A percentile compares a stretch with the other conserved stretches of the same genome.
Conservation (phyloP, 2,797 vertebrate genomes). For the Numenius phaeopus region DNA sequence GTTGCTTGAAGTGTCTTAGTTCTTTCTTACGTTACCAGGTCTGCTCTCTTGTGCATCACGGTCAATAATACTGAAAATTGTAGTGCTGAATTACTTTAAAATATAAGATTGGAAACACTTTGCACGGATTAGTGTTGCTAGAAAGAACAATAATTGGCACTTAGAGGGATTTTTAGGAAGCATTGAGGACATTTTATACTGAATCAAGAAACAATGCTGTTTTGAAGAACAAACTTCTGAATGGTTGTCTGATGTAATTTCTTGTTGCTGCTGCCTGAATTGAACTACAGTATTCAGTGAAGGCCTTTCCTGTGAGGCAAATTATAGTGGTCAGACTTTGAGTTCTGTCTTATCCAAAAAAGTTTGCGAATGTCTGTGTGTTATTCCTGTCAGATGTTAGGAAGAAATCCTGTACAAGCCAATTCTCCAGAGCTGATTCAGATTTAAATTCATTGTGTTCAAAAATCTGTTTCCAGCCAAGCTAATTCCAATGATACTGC, state of each 20-base stretch:
- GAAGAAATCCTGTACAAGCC: not conserved
- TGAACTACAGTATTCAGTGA: not conserved
- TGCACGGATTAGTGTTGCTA: not conserved
- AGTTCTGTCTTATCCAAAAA: not conserved
- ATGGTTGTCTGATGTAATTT: not conserved
- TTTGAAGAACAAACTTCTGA: not conserved
- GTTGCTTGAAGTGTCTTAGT: not conserved
- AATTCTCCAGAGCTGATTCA: not conserved
- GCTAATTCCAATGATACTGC: not conserved
- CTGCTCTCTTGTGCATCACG: not conserved
- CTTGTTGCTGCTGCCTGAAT: not conserved
- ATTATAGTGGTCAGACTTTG: not conserved
- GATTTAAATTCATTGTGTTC: not conserved
- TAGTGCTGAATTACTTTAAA: not conserved
- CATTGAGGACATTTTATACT: not conserved
- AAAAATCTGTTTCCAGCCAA: not conserved
- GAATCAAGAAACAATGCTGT: not conserved
- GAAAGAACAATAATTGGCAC: not conserved
- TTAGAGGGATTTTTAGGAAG: not conserved
- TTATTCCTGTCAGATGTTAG: not conserved
- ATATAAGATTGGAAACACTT: not conserved
- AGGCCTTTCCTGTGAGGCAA: not conserved
- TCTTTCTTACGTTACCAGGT: not conserved
- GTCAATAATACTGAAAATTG: not conserved
- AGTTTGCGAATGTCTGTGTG: accelerated